phyloP scores from a whole-genome alignment of 2,113 vertebrate genomes.

The Pituophis catenifer region DNA sequence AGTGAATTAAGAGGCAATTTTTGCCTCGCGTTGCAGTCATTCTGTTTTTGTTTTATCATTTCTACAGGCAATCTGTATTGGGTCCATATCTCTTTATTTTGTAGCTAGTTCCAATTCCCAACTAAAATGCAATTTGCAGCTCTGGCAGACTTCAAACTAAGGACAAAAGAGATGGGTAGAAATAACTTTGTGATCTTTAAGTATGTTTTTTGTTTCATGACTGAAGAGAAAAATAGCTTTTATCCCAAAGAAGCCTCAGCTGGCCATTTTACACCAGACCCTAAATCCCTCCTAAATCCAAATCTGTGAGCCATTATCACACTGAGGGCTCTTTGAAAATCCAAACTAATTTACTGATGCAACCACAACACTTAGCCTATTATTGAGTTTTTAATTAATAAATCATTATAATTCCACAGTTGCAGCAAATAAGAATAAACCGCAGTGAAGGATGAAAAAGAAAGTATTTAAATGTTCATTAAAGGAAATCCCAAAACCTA shows the following conservation, averaged over 20 bases:
- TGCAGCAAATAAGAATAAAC: slow-evolving; percentile 35
- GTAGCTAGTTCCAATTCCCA: slow-evolving; percentile 32
- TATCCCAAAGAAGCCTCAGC: not conserved
- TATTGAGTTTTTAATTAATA: slow-evolving; percentile 47
- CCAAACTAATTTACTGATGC: slow-evolving; percentile 43
- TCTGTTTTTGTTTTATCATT: slow-evolving; percentile 62
- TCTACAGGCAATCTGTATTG: slow-evolving; percentile 42
- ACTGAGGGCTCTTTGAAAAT: slow-evolving; percentile 46
- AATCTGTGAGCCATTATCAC: slow-evolving; percentile 17
- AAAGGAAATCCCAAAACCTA: slow-evolving; percentile 28
- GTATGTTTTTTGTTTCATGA: slow-evolving; percentile 18
- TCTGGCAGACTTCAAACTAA: not conserved
- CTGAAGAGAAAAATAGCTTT: slow-evolving; percentile 21
- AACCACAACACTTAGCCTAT: slow-evolving; percentile 26
- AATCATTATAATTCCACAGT: slow-evolving; percentile 49
- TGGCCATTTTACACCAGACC: slow-evolving; percentile 16
- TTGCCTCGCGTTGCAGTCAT: slow-evolving; percentile 55
- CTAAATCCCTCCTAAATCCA: not conserved
- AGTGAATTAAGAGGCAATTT: slow-evolving; percentile 55
- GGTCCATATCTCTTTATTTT: slow-evolving; percentile 41
- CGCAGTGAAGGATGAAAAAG: slow-evolving; percentile 32
- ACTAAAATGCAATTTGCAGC: slow-evolving; percentile 36
- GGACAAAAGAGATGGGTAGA: slow-evolving; percentile 12
- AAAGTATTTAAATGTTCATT: slow-evolving; percentile 46
- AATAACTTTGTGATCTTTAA: slow-evolving; percentile 19